A percentile compares a stretch with the other conserved stretches of the same genome.
Evolutionary conservation across 92 coral and sea anemone genomes (phyloP).

Genomic region (Ricordea florida): DNA sequence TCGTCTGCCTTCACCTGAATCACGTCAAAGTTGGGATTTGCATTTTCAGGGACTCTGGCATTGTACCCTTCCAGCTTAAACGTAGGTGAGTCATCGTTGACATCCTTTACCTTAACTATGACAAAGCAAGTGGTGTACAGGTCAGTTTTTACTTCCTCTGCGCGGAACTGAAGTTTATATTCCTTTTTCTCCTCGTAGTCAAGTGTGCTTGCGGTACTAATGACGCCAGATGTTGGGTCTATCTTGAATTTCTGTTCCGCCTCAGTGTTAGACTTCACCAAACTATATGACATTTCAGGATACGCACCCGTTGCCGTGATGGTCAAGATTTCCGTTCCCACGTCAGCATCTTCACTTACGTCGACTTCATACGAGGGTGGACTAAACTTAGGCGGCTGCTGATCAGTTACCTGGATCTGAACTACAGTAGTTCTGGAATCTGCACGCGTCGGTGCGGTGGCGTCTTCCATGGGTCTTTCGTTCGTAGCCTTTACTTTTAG

Average conservation of each 20-base stretch:
- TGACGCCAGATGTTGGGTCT: slow-evolving; percentile 57
- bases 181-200: slow-evolving; percentile 65
- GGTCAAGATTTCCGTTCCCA: slow-evolving; percentile 11
- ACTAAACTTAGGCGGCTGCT: slow-evolving; percentile 61
- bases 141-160: slow-evolving; percentile 52
- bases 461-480: slow-evolving; percentile 50
- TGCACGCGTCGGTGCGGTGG: slow-evolving; percentile 23
- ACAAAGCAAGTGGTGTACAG: slow-evolving; percentile 75
- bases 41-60: slow-evolving; percentile 91
- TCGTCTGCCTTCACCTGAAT: slow-evolving; percentile 87
- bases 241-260: slow-evolving; percentile 75
- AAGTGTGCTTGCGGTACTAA: slow-evolving; percentile 71
- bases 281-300: slow-evolving; percentile 50
- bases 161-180: slow-evolving; percentile 77
- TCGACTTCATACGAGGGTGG: slow-evolving; percentile 17
- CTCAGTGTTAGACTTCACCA: slow-evolving; percentile 64
- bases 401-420: slow-evolving; percentile 58
- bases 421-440: slow-evolving; percentile 63
- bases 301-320: slow-evolving; percentile 53
- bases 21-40: slow-evolving; percentile 38
- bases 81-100: slow-evolving; percentile 87
- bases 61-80: slow-evolving; percentile 79
- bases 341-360: slow-evolving; percentile 46
- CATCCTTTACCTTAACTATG: slow-evolving; percentile 55
- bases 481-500: slow-evolving; percentile 75